Base-by-base conservation (phyloP, 1,140 invertebrate genomes). In the Drosophila santomea region DNA sequence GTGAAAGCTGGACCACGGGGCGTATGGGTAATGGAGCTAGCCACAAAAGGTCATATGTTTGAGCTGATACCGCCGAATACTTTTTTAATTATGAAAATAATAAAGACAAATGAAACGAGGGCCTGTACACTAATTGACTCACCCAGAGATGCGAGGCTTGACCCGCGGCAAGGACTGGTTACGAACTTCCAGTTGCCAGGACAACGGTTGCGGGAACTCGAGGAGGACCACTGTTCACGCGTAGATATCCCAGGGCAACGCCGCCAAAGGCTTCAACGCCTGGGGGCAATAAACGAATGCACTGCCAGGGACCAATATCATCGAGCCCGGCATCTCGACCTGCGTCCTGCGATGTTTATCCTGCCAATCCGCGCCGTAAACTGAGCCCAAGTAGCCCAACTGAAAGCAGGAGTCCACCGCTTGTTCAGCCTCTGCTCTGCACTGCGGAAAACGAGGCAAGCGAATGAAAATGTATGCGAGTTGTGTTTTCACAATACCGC, bases 381-480 rank as follows among this genome's bases (percentile, higher is more conserved):
- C 80, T 85, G 68, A 89, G 74, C 5, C 54, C 43, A 39, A 69
- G 57, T n/a, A 11, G 4, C 25, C 36, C 43, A 17, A 44, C 11
- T 14, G 4, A 32, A 32, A 54, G 47, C 64, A 38, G 35, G 14
- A 68, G 28, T 44, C 10, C 11, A 43, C 20, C 48, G 66, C 50
- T 55, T 48, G 59, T 59, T 67, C 61, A 54, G 64, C 64, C 23
- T 48, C 57, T 48, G 57, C 36, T 74, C 51, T 69, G 39, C 73
- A 78, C 74, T 50, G 69, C 66, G 66, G 58, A 77, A 80, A 80
- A 80, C 60, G 52, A 78, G 64, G 61, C 60, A 72, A 64, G 54
- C 82, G 82, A 88, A 86, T 88, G 78, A 86, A 83, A 78, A 76
- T 72, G 71, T 64, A 43, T 28, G 60, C 47, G 47, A 38, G 55